Conservation (phyloP, 1,140 invertebrate species). For the Drosophila bifasciata region DNA sequence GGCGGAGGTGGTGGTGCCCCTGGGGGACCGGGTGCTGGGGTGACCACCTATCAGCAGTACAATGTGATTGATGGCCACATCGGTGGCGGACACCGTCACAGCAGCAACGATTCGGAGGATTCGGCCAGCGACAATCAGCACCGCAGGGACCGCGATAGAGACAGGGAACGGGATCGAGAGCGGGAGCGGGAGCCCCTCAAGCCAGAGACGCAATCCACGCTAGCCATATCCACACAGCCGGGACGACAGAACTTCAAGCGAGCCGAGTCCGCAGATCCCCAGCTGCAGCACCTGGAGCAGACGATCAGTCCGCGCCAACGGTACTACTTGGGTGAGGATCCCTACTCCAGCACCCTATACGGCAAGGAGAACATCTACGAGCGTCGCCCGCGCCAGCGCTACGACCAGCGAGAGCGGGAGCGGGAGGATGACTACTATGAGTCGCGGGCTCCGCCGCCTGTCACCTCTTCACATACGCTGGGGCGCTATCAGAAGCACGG, state of each 20-base stretch:
- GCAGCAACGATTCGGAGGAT: conserved; percentile 69
- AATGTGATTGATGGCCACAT: conserved; percentile 87
- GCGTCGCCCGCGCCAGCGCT: conserved; percentile 67
- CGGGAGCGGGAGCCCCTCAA: conserved; percentile 33
- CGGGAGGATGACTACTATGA: conserved; percentile 68
- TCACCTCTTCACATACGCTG: conserved; percentile 85
- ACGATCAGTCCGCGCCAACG: conserved; percentile 87
- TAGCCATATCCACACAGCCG: background rate
- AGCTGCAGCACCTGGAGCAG: conserved; percentile 55
- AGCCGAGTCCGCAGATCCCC: conserved; percentile 62
- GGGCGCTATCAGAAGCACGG: conserved; percentile 91
- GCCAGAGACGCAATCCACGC: conserved; percentile 15
- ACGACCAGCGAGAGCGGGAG: conserved; percentile 32
- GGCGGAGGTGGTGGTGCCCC: conserved; percentile 1
- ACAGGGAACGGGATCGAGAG: conserved; percentile 6
- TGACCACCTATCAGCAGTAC: conserved; percentile 86
- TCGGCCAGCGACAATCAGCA: conserved; percentile 50
- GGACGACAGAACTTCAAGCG: conserved; percentile 39
- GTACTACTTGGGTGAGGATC: conserved; percentile 93
- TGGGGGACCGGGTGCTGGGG: conserved; percentile 83
- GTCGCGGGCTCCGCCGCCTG: conserved; percentile 22
- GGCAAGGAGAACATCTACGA: conserved; percentile 92
- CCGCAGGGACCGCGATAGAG: conserved; percentile 16
- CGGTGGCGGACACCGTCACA: conserved; percentile 39
- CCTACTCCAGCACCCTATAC: conserved; percentile 91